A percentile compares a stretch with the other conserved stretches of the same genome.
Evolutionary conservation across 1,140 invertebrate species (phyloP).

Genomic region (Bombus superbus): DNA sequence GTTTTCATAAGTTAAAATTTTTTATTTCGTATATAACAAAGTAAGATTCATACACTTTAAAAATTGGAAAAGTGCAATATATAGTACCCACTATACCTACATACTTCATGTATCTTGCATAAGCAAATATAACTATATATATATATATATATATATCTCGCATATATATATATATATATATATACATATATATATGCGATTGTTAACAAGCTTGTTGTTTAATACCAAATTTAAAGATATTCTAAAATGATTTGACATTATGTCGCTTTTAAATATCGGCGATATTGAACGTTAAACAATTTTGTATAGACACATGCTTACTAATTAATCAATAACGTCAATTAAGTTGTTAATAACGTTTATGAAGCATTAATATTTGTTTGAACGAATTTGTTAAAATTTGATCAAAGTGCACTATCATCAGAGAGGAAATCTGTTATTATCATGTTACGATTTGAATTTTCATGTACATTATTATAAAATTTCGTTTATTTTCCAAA

Average conservation of each 20-base stretch:
- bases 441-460: too few relatives aligned
- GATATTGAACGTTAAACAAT: background rate
- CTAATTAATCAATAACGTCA: background rate
- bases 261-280: background rate
- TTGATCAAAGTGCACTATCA: background rate
- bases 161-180: too few relatives aligned
- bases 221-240: background rate
- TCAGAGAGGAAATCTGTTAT: too few relatives aligned
- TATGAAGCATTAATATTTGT: background rate
- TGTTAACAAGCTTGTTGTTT: background rate
- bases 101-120: background rate
- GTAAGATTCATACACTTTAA: background rate
- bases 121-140: background rate
- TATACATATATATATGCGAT: too few relatives aligned
- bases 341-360: background rate
- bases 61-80: background rate
- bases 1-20: background rate
- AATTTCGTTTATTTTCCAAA: background rate
- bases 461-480: background rate
- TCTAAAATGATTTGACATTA: background rate
- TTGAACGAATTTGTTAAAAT: background rate
- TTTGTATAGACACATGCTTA: background rate
- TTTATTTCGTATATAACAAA: background rate
- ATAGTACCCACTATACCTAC: background rate
- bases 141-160: too few relatives aligned